Percentiles rank a stretch among this genome's conserved stretches.
Conservation (phyloP, 1,140 invertebrate species). For the Euborellia annulipes region DNA sequence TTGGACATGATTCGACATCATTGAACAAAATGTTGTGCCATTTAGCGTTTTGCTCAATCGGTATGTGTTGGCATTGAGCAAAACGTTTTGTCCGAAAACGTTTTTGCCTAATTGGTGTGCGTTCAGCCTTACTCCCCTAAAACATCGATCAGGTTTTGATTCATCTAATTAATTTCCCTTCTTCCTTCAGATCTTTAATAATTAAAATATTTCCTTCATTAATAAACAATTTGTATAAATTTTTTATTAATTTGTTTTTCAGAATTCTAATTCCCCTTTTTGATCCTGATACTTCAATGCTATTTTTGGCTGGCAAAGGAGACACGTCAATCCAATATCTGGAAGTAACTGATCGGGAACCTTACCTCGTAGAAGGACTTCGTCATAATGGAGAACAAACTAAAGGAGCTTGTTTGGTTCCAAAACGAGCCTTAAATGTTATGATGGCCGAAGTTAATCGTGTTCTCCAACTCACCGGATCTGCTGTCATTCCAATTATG, state of each 20-base stretch:
- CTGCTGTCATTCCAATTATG: slow-evolving; percentile 75
- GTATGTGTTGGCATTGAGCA: too few relatives aligned
- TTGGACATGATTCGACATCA: too few relatives aligned
- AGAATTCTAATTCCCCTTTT: slow-evolving; percentile 74
- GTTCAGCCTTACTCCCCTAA: neutral
- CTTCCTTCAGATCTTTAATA: neutral
- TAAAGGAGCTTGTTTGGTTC: slow-evolving; percentile 78
- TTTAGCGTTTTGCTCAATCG: too few relatives aligned
- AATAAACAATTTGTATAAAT: slow-evolving; percentile 7
- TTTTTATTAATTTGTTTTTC: slow-evolving; percentile 15
- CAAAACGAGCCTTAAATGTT: slow-evolving; percentile 78
- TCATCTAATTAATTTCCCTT: neutral
- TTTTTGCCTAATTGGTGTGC: too few relatives aligned
- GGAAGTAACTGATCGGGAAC: slow-evolving; percentile 69
- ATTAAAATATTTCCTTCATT: slow-evolving; percentile 3
- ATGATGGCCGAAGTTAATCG: slow-evolving; percentile 92
- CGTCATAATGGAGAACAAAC: slow-evolving; percentile 73
- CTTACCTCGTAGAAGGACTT: slow-evolving; percentile 67
- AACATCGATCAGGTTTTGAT: too few relatives aligned
- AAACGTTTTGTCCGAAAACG: too few relatives aligned
- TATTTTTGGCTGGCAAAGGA: slow-evolving; percentile 85
- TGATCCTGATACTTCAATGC: slow-evolving; percentile 84
- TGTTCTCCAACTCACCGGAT: slow-evolving; percentile 67
- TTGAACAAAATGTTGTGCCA: too few relatives aligned
- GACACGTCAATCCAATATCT: slow-evolving; percentile 75